These are phyloP conservation scores for Lagenorhynchus albirostris DNA, from an alignment of 2,113 vertebrate genomes.

Conservation along the genomic window DNA sequence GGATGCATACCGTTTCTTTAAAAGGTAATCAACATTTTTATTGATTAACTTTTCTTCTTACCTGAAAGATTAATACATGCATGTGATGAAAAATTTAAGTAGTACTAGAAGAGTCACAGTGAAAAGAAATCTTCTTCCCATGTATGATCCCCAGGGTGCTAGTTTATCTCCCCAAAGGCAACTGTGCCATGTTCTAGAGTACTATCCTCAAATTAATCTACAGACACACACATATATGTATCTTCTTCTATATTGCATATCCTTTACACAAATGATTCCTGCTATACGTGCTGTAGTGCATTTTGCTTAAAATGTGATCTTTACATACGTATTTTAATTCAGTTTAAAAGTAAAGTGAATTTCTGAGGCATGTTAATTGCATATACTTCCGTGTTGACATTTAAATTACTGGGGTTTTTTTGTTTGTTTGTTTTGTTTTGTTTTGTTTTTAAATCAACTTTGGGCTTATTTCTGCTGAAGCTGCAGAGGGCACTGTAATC, in stretches of 20 bases:
- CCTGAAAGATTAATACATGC: background rate
- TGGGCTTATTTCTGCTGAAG: constrained; percentile 30
- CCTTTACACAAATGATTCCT: background rate
- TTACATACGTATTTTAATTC: background rate
- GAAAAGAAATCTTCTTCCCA: background rate
- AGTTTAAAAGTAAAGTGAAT: background rate
- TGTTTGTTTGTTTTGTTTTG: background rate
- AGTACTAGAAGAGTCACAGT: background rate
- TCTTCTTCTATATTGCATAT: background rate
- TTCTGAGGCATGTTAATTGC: background rate
- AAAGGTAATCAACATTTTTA: background rate
- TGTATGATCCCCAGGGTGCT: background rate
- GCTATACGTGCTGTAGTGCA: background rate
- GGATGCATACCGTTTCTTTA: background rate
- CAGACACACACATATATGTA: background rate
- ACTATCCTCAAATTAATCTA: background rate
- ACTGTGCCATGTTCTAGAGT: background rate
- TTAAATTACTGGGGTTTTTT: background rate
- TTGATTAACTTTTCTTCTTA: background rate
- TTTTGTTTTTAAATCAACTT: background rate
- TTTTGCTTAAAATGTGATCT: background rate
- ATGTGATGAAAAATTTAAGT: background rate
- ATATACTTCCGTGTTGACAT: background rate
- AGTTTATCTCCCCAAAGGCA: background rate
- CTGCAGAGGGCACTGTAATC: constrained; percentile 55